phyloP scores from a whole-genome alignment of 2,113 vertebrate genomes.

The Pseudonaja textilis region DNA sequence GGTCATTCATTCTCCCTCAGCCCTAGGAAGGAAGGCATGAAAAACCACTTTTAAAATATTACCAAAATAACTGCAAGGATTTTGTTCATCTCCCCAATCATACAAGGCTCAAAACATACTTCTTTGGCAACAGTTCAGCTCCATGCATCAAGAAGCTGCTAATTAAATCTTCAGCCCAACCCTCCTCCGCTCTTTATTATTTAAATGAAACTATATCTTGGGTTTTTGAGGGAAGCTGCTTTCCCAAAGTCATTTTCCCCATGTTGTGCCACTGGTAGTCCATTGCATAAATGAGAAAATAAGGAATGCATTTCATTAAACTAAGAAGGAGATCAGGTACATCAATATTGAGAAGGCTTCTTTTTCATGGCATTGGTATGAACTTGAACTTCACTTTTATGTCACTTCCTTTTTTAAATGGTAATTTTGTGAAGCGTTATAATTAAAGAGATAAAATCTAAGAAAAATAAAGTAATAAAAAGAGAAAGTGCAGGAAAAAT shows the following conservation, averaged over 20 bases:
- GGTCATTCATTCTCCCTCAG: not conserved
- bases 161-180: not conserved
- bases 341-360: not conserved
- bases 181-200: not conserved
- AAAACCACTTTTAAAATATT: not conserved
- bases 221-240: not conserved
- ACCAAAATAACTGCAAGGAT: not conserved
- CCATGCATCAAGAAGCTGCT: not conserved
- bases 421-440: no score
- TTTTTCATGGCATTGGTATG: not conserved
- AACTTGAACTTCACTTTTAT: not conserved
- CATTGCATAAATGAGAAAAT: not conserved
- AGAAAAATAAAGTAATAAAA: no score
- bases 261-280: not conserved
- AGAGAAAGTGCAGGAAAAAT: no score
- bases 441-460: no score
- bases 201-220: not conserved
- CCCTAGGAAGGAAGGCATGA: not conserved
- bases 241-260: not conserved
- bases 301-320: not conserved
- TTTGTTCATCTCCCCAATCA: not conserved
- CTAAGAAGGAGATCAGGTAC: not conserved
- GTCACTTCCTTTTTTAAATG: not conserved
- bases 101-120: not conserved
- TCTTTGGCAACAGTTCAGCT: not conserved